Evolutionary conservation across 2,888 invertebrate species (phyloP).

Genomic region (Noctua janthina): DNA sequence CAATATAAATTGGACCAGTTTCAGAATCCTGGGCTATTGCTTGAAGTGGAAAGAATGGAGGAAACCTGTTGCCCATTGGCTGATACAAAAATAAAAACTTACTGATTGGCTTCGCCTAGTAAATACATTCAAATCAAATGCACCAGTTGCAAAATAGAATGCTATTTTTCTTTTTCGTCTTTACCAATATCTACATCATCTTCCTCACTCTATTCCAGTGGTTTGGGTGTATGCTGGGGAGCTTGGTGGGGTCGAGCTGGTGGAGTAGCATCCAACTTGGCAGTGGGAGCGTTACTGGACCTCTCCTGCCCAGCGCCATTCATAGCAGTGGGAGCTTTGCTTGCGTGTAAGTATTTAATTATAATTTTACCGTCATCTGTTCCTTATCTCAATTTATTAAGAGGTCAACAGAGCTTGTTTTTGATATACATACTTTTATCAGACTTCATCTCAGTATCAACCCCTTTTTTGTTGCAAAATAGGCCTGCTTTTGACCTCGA

Average conservation of each 20-base stretch:
- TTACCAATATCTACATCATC: background rate
- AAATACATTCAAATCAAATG: background rate
- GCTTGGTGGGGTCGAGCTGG: constrained; percentile 92
- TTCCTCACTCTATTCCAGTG: constrained; percentile 80
- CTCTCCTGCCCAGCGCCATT: constrained; percentile 92
- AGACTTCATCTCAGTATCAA: background rate
- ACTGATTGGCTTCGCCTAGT: background rate
- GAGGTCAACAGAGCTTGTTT: background rate
- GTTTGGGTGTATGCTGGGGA: constrained; percentile 91
- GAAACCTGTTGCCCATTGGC: too few species aligned
- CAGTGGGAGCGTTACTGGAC: constrained; percentile 92
- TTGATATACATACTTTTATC: background rate
- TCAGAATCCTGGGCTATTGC: background rate
- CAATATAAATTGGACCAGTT: background rate
- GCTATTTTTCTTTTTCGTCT: background rate
- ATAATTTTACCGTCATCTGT: background rate
- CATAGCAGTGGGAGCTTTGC: constrained; percentile 90
- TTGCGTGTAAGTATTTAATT: constrained; percentile 84
- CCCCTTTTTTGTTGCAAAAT: too few species aligned
- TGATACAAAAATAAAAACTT: background rate
- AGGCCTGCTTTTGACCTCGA: too few species aligned
- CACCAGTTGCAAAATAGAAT: background rate
- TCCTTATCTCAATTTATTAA: background rate
- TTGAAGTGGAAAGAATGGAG: background rate
- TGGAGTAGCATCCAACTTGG: constrained; percentile 91